Conservation (phyloP, 2,797 vertebrate species). For the Anabas testudineus region DNA sequence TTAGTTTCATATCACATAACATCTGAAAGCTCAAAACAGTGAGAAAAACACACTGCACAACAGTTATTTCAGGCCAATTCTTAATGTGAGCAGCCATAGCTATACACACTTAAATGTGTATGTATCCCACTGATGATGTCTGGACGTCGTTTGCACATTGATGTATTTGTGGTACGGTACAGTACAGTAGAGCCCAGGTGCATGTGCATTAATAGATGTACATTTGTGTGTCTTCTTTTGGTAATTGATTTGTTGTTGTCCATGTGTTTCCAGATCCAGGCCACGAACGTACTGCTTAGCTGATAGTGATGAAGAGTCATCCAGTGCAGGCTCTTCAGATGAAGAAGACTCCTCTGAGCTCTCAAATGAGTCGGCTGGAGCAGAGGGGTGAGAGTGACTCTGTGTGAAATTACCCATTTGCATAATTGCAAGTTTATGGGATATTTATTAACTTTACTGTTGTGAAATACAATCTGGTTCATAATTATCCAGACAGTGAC, state of each 20-base stretch:
- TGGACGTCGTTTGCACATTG: background rate
- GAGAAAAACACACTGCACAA: background rate
- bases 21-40: slow-evolving; percentile 4
- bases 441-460: no score
- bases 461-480: no score
- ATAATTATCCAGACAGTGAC: no score
- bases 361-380: slow-evolving; percentile 85
- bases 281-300: slow-evolving; percentile 78
- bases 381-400: slow-evolving; percentile 88
- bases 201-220: background rate
- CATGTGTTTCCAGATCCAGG: slow-evolving; percentile 62
- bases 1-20: slow-evolving; percentile 16
- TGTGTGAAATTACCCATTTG: background rate
- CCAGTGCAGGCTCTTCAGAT: slow-evolving; percentile 95
- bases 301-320: slow-evolving; percentile 92
- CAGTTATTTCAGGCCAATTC: background rate
- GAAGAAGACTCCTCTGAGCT: slow-evolving; percentile 91
- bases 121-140: background rate
- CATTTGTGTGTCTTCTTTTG: background rate
- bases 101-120: background rate
- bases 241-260: background rate
- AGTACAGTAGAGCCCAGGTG: background rate
- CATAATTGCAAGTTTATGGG: no score
- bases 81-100: background rate
- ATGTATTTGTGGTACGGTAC: background rate